phyloP scores from a whole-genome alignment of 1,140 invertebrate genomes.

The Caerostris extrusa region DNA sequence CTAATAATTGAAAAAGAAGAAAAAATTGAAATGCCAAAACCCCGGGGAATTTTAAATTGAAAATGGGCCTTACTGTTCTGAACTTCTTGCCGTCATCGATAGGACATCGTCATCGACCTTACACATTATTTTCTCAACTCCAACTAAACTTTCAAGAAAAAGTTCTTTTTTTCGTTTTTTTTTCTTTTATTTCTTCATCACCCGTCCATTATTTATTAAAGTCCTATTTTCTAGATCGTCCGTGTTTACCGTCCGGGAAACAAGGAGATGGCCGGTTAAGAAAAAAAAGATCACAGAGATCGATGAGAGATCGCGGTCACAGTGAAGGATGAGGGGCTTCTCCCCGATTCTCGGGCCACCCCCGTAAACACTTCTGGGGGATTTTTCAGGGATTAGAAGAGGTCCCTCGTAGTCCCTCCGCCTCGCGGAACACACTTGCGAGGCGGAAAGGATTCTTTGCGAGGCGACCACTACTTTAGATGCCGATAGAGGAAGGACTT shows the following conservation, averaged over 20 bases:
- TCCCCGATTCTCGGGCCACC: conserved; percentile 19
- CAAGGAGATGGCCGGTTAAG: too few species aligned
- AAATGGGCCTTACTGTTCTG: too few species aligned
- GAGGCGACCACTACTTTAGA: neutral
- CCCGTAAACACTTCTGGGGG: conserved; percentile 65
- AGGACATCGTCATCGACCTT: too few species aligned
- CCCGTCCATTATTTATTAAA: conserved; percentile 44
- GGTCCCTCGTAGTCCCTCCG: conserved; percentile 27
- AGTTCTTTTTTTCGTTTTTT: too few species aligned
- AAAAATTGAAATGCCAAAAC: too few species aligned
- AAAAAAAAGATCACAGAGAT: conserved; percentile 8
- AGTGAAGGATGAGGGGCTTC: conserved; percentile 58
- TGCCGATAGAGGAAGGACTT: too few species aligned
- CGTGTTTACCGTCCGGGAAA: neutral
- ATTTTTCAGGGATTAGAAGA: conserved; percentile 51
- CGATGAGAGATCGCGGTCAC: conserved; percentile 40
- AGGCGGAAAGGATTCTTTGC: neutral
- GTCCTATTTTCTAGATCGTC: neutral
- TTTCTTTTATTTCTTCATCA: neutral
- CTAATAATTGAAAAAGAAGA: too few species aligned
- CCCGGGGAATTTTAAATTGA: too few species aligned
- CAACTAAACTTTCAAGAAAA: too few species aligned
- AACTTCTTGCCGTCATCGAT: neutral
- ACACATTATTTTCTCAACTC: neutral
- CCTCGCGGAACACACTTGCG: neutral